Conservation (phyloP, 2,888 invertebrate genomes). For the Seira sanloemensis region DNA sequence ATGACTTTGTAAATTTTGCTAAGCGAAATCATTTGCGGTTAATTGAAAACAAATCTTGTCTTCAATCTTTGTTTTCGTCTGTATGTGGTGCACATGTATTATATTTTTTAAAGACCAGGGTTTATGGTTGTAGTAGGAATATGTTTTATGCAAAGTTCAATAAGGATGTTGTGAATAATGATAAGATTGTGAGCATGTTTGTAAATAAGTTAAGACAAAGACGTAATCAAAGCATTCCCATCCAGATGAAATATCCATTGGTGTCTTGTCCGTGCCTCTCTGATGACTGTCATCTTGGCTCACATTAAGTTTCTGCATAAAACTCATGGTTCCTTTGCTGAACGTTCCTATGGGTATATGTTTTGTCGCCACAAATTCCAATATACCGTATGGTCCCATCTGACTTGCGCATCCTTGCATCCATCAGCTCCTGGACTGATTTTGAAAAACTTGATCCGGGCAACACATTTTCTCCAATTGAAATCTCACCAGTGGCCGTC, state of each 20-base stretch:
- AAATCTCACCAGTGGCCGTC: no score
- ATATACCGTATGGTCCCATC: not conserved
- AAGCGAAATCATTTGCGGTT: not conserved
- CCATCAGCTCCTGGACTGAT: not conserved
- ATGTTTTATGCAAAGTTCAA: not conserved
- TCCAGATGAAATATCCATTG: no score
- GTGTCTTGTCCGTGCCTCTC: no score
- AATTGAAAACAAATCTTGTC: constrained; percentile 6
- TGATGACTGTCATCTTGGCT: no score
- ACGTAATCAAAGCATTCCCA: no score
- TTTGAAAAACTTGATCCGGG: not conserved
- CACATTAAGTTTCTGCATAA: no score
- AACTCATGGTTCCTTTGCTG: no score
- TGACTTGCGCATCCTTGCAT: not conserved
- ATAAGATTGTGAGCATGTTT: not conserved
- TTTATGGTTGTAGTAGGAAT: not conserved
- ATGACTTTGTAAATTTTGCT: constrained; percentile 21
- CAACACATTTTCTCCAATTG: not conserved
- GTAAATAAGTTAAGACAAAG: no score
- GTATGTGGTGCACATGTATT: constrained; percentile 28
- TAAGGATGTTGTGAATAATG: not conserved
- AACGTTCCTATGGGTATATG: not conserved
- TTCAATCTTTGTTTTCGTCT: not conserved
- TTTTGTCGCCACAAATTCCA: not conserved
- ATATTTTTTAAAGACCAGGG: not conserved